phyloP scores from a whole-genome alignment of 1,140 invertebrate species.

The Polypedilum vanderplanki region DNA sequence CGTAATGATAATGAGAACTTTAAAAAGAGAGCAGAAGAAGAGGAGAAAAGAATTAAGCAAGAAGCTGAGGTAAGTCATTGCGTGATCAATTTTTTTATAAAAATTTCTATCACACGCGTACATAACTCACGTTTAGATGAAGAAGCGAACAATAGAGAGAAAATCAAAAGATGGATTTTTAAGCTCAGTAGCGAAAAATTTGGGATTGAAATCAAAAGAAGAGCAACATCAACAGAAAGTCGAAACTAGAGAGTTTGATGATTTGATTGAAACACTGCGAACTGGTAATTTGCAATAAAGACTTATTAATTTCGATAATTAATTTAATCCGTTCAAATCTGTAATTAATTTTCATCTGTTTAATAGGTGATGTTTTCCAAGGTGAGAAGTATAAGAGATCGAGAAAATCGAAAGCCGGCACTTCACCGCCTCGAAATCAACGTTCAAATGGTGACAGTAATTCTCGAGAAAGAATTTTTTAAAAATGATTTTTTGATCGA shows the following conservation, averaged over 20 bases:
- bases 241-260: slow-evolving; percentile 86
- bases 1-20: slow-evolving; percentile 83
- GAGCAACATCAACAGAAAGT: slow-evolving; percentile 41
- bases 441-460: slow-evolving; percentile 30
- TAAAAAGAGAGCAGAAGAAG: slow-evolving; percentile 76
- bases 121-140: slow-evolving; percentile 50
- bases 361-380: slow-evolving; percentile 14
- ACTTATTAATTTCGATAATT: slow-evolving; percentile 59
- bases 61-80: slow-evolving; percentile 71
- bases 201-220: slow-evolving; percentile 51
- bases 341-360: background rate
- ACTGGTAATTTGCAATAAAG: slow-evolving; percentile 54
- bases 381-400: slow-evolving; percentile 67
- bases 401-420: slow-evolving; percentile 50
- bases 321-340: slow-evolving; percentile 53
- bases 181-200: slow-evolving; percentile 52
- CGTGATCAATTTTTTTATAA: slow-evolving; percentile 30
- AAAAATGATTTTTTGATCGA: background rate
- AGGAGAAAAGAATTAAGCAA: slow-evolving; percentile 81
- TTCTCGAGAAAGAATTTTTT: slow-evolving; percentile 10
- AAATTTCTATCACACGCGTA: slow-evolving; percentile 29
- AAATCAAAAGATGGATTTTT: slow-evolving; percentile 69
- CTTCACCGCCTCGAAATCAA: slow-evolving; percentile 47
- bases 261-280: slow-evolving; percentile 89
- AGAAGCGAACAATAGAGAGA: slow-evolving; percentile 78